Evolutionary conservation across 2,113 vertebrate genomes (phyloP).

Genomic region (Riparia riparia): DNA sequence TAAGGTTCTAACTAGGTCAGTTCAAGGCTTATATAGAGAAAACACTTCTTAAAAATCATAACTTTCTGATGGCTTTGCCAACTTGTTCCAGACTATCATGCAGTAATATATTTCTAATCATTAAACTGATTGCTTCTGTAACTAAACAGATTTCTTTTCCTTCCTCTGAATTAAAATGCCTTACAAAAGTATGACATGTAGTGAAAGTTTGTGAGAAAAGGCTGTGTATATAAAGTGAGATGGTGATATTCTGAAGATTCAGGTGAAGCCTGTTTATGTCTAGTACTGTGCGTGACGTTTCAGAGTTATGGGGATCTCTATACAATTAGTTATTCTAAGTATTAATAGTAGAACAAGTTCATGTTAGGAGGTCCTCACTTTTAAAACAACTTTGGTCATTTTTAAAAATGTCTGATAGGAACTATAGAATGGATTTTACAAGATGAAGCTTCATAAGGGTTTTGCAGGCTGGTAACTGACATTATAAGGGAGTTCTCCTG

Average conservation of each 20-base stretch:
- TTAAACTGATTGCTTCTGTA: not conserved
- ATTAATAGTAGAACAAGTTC: not conserved
- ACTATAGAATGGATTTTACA: not conserved
- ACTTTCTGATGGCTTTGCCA: not conserved
- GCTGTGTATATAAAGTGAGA: not conserved
- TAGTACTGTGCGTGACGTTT: not conserved
- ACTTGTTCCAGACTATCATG: not conserved
- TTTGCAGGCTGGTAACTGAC: not conserved
- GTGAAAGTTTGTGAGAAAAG: not conserved
- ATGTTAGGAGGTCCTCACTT: not conserved
- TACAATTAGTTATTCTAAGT: not conserved
- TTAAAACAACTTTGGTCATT: not conserved
- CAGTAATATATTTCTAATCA: not conserved
- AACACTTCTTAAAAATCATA: not conserved
- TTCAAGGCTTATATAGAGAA: not conserved
- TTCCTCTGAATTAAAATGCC: not conserved
- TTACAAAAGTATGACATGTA: not conserved
- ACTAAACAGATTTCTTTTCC: not conserved
- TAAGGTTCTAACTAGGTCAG: constrained; percentile 25
- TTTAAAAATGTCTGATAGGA: not conserved
- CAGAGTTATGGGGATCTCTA: not conserved
- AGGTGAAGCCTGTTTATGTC: not conserved
- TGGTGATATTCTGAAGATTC: not conserved
- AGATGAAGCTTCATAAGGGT: not conserved
- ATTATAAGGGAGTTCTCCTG: not conserved